phyloP scores from a whole-genome alignment of 2,888 invertebrate genomes.

The Erebia ligea region DNA sequence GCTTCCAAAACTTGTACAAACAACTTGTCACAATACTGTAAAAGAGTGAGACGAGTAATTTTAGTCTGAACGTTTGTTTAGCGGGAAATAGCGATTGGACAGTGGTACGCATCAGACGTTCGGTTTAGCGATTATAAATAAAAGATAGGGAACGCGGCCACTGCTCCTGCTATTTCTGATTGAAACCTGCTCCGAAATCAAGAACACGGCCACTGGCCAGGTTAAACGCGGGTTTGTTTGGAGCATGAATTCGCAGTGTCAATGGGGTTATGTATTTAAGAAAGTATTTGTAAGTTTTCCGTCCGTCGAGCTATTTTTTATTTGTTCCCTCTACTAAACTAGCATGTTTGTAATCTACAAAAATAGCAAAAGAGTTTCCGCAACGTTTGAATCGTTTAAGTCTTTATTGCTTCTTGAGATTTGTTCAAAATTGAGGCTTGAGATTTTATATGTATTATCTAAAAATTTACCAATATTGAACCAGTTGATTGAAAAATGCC shows the following conservation, averaged over 20 bases:
- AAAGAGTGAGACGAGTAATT: slow-evolving; percentile 53
- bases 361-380: not conserved
- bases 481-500: no score
- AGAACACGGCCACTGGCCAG: slow-evolving; percentile 68
- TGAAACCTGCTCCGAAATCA: slow-evolving; percentile 64
- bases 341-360: not conserved
- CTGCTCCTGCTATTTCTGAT: slow-evolving; percentile 74
- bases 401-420: not conserved
- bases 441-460: no score
- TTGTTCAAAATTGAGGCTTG: not conserved
- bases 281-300: slow-evolving; percentile 49
- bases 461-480: no score
- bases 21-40: slow-evolving; percentile 52
- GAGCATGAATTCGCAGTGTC: slow-evolving; percentile 57
- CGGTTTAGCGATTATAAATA: slow-evolving; percentile 66
- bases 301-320: slow-evolving; percentile 40
- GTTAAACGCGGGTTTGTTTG: slow-evolving; percentile 50
- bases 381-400: not conserved
- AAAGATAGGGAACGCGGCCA: slow-evolving; percentile 69
- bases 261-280: slow-evolving; percentile 54
- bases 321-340: slow-evolving; percentile 3
- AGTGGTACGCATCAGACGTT: slow-evolving; percentile 59
- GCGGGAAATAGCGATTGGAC: slow-evolving; percentile 59
- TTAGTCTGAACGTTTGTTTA: slow-evolving; percentile 56
- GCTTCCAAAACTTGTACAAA: slow-evolving; percentile 25